phyloP scores from a whole-genome alignment of 2,888 invertebrate genomes.

The Erannis defoliaria region DNA sequence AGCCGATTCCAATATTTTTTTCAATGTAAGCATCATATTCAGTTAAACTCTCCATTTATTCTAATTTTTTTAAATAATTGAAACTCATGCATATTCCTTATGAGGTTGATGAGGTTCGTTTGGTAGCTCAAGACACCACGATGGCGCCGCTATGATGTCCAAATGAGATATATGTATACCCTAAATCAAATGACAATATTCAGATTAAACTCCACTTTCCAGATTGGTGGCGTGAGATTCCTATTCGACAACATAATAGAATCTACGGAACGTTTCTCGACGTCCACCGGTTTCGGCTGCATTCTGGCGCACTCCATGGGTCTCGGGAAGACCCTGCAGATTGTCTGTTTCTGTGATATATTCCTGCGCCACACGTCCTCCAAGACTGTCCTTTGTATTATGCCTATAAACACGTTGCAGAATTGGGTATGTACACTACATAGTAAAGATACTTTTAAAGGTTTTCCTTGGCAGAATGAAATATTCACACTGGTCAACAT shows the following conservation, averaged over 20 bases:
- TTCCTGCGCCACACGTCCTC: conserved; percentile 96
- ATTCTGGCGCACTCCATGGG: conserved; percentile 99
- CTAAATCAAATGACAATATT: not conserved
- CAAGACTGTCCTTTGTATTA: conserved; percentile 96
- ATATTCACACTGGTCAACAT: no score
- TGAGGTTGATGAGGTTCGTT: no score
- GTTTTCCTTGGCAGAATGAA: no score
- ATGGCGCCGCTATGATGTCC: no score
- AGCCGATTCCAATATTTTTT: no score
- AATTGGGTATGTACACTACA: conserved; percentile 93
- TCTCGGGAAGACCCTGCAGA: conserved; percentile 98
- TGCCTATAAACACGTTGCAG: conserved; percentile 99
- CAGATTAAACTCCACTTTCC: conserved; percentile 30
- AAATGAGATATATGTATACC: no score
- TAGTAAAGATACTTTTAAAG: no score
- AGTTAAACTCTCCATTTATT: no score
- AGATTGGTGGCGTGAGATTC: conserved; percentile 97
- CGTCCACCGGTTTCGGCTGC: conserved; percentile 97
- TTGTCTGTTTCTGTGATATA: conserved; percentile 98
- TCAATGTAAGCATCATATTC: no score
- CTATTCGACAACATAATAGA: conserved; percentile 99
- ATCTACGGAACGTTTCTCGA: conserved; percentile 94
- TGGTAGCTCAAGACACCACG: no score
- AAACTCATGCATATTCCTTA: no score
- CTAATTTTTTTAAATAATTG: no score